Evolutionary conservation across 2,888 invertebrate genomes (phyloP).

Genomic region (Bimastos eiseni): DNA sequence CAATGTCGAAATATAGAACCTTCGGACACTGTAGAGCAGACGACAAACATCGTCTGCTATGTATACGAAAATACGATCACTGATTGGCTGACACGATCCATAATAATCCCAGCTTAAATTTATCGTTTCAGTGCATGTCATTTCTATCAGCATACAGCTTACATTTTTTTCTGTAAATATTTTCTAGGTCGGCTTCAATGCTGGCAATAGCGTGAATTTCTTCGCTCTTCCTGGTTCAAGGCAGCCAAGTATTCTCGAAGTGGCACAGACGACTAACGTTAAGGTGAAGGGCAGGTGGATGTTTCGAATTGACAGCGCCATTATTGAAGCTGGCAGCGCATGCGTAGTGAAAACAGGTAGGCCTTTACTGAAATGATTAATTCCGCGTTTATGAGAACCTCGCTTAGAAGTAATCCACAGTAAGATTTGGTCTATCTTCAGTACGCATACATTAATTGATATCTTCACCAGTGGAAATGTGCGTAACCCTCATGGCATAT

Average conservation of each 20-base stretch:
- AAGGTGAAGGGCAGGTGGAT: background rate
- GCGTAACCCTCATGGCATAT: background rate
- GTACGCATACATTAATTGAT: too few species aligned
- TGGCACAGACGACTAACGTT: background rate
- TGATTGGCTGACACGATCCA: too few species aligned
- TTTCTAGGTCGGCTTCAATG: slow-evolving; percentile 3
- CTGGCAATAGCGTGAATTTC: slow-evolving; percentile 18
- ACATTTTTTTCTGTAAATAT: background rate
- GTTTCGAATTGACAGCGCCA: background rate
- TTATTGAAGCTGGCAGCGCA: background rate
- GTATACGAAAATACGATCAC: too few species aligned
- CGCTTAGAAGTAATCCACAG: background rate
- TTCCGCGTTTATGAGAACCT: background rate
- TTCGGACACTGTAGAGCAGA: too few species aligned
- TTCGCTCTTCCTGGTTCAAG: slow-evolving; percentile 5
- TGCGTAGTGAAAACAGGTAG: background rate
- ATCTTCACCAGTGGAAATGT: too few species aligned
- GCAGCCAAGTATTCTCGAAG: background rate
- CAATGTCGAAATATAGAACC: too few species aligned
- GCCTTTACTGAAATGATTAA: background rate
- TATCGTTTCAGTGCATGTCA: too few species aligned
- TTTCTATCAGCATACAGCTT: too few species aligned
- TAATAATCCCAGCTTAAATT: too few species aligned
- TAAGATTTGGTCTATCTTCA: too few species aligned
- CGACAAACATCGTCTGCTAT: too few species aligned